Conservation (phyloP, 2,797 vertebrate genomes). For the Sebastolobus altivelis region DNA sequence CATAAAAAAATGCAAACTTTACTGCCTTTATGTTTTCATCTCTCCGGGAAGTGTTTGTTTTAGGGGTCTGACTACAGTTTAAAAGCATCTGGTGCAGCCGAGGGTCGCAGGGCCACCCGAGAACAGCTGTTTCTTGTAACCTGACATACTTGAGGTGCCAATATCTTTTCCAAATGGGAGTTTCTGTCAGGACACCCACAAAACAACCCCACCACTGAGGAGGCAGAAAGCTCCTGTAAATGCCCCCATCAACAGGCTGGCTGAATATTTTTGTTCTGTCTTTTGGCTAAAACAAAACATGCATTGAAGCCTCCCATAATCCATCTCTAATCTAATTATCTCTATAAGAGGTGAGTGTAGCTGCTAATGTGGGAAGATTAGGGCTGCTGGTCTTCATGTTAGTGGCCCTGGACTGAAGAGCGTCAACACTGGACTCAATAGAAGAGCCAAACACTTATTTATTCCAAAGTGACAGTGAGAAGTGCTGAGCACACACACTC, state of each 20-base stretch:
- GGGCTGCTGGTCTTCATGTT: slow-evolving; percentile 58
- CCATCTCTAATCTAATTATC: slow-evolving; percentile 79
- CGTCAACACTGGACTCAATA: slow-evolving; percentile 81
- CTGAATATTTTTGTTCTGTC: background rate
- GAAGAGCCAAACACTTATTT: slow-evolving; percentile 80
- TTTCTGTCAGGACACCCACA: slow-evolving; percentile 71
- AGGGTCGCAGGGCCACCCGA: slow-evolving; percentile 73
- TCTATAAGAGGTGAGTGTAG: slow-evolving; percentile 66
- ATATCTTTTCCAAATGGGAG: slow-evolving; percentile 85
- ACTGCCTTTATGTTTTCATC: slow-evolving; percentile 5
- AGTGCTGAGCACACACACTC: slow-evolving; percentile 76
- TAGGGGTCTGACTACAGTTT: slow-evolving; percentile 25
- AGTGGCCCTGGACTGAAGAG: slow-evolving; percentile 75
- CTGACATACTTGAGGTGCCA: slow-evolving; percentile 85
- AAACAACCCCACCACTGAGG: slow-evolving; percentile 50
- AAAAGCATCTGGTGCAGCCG: slow-evolving; percentile 51
- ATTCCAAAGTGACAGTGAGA: slow-evolving; percentile 81
- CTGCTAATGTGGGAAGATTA: slow-evolving; percentile 82
- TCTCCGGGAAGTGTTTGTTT: slow-evolving; percentile 26
- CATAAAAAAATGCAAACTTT: background rate
- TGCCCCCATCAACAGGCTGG: background rate
- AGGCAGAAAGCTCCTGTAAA: slow-evolving; percentile 1
- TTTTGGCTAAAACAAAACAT: background rate
- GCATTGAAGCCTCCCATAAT: slow-evolving; percentile 47
- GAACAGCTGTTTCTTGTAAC: slow-evolving; percentile 90